Evolutionary conservation across 2,113 vertebrate genomes (phyloP), one percentile per base, ranked within the genome.

Genomic region (Vidua chalybeata): DNA sequence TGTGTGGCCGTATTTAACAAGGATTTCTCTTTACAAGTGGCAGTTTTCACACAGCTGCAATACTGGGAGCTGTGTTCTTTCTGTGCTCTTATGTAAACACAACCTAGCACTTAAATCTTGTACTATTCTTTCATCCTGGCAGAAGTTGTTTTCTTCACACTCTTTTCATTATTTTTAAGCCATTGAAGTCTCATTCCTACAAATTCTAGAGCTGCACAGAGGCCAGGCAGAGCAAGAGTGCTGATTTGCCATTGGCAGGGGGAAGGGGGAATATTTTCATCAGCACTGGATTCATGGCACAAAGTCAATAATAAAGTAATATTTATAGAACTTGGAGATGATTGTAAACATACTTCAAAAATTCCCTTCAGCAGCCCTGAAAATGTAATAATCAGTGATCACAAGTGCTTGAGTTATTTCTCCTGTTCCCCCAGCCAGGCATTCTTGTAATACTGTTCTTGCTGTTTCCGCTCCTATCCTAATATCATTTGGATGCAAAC

Each of bases 281-380:
- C 1, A 20, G 58, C 46, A 33, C 46, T 79, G 66, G 84, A 77
- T 94, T 77, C 52, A 3, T 78, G 93, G 92, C 92, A 93, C 45
- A 96, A 94, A 96, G 83, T 96, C 95, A 87, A 89, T 95, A 96
- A 84, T 49, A 89, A 90, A 94, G 66, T 59, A 92, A 30, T 96
- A 96, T 95, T 96, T 96, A 80, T 95, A 94, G 95, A 72, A 89
- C 75, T 94, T 78, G 63, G 73, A 92, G 80, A 87, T 63, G 88
- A 81, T 90, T 96, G 90, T 94, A 92, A 97, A 93, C 88, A 84
- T 97, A 90, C 79, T 91, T 97, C 63, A 93, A 67, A 87, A 75
- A 72, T 66, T 90, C 72, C 91, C 48, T 87, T 92, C 88, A 93
- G 84, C 87, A 94, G 80, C 64, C 7, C 63, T 87, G 95, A 39